These are phyloP conservation scores for Saccostrea echinata DNA, from an alignment of 1,140 invertebrate species.

Conservation along the genomic window DNA sequence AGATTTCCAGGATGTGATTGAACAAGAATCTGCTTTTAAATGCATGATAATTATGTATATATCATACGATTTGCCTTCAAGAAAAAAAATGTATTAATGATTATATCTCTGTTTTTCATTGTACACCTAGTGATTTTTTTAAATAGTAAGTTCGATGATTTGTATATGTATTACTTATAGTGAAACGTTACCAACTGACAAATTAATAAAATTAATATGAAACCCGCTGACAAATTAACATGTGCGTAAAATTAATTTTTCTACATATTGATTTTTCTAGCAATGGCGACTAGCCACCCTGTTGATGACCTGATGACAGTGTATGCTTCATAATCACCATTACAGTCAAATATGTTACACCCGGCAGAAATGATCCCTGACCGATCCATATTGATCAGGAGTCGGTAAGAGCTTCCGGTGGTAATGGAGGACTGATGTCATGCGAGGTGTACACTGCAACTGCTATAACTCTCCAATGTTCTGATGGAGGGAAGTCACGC, in stretches of 20 bases:
- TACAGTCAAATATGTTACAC: conserved; percentile 1
- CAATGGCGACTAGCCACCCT: neutral
- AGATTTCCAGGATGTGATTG: neutral
- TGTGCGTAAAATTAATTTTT: neutral
- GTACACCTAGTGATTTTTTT: too few species aligned
- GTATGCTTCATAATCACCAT: neutral
- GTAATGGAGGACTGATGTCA: conserved; percentile 23
- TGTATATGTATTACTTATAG: too few species aligned
- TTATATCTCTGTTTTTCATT: too few species aligned
- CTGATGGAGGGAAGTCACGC: neutral
- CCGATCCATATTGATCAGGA: conserved; percentile 21
- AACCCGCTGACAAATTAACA: conserved; percentile 25
- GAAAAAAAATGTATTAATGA: too few species aligned
- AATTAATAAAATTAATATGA: conserved; percentile 4
- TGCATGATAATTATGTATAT: neutral
- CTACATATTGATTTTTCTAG: conserved; percentile 7
- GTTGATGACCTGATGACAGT: neutral
- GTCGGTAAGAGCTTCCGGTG: neutral
- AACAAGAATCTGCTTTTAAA: neutral
- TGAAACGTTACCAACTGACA: neutral
- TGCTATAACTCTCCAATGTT: neutral
- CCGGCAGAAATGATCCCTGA: conserved; percentile 9
- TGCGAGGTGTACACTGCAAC: neutral
- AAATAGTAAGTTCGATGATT: too few species aligned
- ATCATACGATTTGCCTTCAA: too few species aligned